phyloP scores from a whole-genome alignment of 2,888 invertebrate genomes.

The Nymphalis urticae region DNA sequence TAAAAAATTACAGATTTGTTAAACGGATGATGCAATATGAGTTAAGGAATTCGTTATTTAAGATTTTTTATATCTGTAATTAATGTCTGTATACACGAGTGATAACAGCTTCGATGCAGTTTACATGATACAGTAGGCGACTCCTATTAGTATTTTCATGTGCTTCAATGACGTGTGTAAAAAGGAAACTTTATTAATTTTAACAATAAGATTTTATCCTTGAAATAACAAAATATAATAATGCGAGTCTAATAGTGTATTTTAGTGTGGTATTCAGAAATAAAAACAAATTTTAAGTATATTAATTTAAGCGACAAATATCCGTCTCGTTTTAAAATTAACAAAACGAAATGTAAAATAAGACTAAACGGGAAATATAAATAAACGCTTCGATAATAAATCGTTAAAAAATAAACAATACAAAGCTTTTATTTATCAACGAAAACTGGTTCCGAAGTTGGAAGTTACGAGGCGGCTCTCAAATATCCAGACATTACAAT shows the following conservation, averaged over 20 bases:
- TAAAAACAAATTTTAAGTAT: too few species aligned
- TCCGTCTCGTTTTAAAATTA: conserved; percentile 1
- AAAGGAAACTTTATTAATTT: too few species aligned
- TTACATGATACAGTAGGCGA: too few species aligned
- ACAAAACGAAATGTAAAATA: background rate
- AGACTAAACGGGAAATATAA: background rate
- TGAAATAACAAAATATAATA: too few species aligned
- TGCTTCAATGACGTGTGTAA: too few species aligned
- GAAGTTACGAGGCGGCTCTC: conserved; percentile 20
- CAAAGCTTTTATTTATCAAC: conserved; percentile 30
- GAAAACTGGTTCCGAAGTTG: conserved; percentile 28
- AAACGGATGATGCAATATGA: background rate
- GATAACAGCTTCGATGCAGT: too few species aligned
- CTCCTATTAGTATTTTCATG: too few species aligned
- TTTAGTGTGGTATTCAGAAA: too few species aligned
- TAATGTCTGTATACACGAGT: too few species aligned
- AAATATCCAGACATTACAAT: conserved; percentile 30
- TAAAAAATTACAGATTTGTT: background rate
- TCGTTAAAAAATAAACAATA: conserved; percentile 31
- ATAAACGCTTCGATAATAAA: conserved; percentile 22
- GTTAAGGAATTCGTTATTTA: background rate
- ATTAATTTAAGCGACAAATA: background rate
- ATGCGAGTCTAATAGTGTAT: too few species aligned
- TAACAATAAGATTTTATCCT: too few species aligned
- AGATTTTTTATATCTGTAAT: background rate